phyloP scores from a whole-genome alignment of 2,113 vertebrate genomes.

The Leptosomus discolor region DNA sequence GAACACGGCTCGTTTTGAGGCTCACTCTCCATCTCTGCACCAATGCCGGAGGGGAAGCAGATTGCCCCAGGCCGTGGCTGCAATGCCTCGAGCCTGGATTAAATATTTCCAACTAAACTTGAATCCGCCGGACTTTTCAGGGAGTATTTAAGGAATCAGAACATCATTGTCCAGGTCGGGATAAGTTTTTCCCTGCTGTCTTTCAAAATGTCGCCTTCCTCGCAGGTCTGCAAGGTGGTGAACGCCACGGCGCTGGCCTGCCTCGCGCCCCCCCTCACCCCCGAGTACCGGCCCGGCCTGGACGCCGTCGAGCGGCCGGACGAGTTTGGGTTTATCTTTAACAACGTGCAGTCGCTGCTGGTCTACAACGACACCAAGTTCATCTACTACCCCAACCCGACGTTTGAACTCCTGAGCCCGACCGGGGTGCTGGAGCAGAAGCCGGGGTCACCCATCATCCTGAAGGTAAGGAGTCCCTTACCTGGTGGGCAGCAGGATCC shows the following conservation, averaged over 20 bases:
- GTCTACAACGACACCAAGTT: slow-evolving; percentile 97
- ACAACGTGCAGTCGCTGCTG: slow-evolving; percentile 92
- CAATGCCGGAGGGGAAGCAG: background rate
- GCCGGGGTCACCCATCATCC: slow-evolving; percentile 93
- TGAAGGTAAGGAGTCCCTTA: slow-evolving; percentile 81
- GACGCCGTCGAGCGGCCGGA: slow-evolving; percentile 90
- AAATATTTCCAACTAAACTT: background rate
- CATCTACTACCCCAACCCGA: slow-evolving; percentile 94
- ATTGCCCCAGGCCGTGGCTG: background rate
- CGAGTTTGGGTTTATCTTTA: slow-evolving; percentile 96
- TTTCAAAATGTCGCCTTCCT: background rate
- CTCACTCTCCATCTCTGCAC: background rate
- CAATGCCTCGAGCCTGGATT: background rate
- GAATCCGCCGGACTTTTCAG: fast-evolving
- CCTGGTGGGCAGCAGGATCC: background rate
- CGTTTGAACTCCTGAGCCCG: slow-evolving; percentile 90
- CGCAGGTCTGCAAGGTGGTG: slow-evolving; percentile 87
- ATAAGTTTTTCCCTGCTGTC: fast-evolving
- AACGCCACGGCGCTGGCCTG: slow-evolving; percentile 89
- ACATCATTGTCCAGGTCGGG: fast-evolving
- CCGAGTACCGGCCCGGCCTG: slow-evolving; percentile 83
- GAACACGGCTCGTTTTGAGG: background rate
- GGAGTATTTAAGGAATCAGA: background rate
- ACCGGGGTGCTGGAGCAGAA: slow-evolving; percentile 92
- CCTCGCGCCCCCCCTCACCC: slow-evolving; percentile 84